Base-by-base conservation (phyloP, 2,888 invertebrate species). In the Volucella inflata region DNA sequence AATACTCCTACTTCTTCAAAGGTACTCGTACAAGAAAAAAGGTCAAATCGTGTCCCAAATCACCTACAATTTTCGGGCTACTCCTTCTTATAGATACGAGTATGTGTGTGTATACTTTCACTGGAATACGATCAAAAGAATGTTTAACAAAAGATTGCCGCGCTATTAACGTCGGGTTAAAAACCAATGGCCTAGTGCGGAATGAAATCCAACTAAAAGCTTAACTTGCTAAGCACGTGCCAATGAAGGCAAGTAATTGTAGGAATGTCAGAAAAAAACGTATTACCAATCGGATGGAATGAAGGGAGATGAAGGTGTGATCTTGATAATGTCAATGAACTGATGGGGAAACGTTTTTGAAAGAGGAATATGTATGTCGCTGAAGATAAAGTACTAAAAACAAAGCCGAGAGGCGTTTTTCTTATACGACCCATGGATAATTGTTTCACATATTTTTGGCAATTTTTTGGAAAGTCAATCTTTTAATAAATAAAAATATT, bases 11-110 rank as follows among this genome's bases (percentile, higher is more conserved):
- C 46, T 53, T 51, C 36, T 55, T 8, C 10, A 59, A 17, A 53
- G 14, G 10, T 3, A 6, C 46, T n/a, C n/a, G n/a, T n/a, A n/a
- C n/a, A n/a, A 60, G 51, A 42, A 40, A 36, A 60, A 40, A 53
- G 77, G 16, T 71, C 40, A 71, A 71, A 62, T 78, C 78, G 78
- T 78, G 78, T 12, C 50, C 46, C 55, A 55, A 70, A 70, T 77
- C 70, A 70, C 62, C 62, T 48, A 21, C 62, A 50, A 50, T 71
- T 46, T 42, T 36, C 1, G 1, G 30, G 21, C 17, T 71, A 71
- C 51, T 51, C 71, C 21, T 62, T 44, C 12, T 36, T 6, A 1
- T 46, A 11, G 11, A 74, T 57, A 38, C n/a, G n/a, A n/a, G n/a
- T n/a, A n/a, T n/a, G n/a, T n/a, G n/a, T 14, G 30, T 46, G n/a